A percentile compares a stretch with the other conserved stretches of the same genome.
These are phyloP conservation scores for Leptonema lineaticorne DNA, from an alignment of 1,140 invertebrate genomes.

Conservation along the genomic window DNA sequence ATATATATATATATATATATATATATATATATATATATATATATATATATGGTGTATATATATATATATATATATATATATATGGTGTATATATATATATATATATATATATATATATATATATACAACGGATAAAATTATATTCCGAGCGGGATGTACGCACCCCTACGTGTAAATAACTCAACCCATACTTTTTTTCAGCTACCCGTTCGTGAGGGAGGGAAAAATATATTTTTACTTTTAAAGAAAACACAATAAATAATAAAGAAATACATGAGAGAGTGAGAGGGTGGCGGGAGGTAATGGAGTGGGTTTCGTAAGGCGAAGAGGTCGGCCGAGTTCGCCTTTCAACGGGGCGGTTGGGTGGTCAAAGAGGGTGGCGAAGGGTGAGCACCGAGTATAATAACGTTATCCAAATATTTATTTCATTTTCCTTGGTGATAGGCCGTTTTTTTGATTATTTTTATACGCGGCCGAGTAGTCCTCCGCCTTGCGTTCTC, in stretches of 20 bases:
- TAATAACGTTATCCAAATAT: constrained; percentile 43
- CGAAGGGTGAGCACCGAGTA: constrained; percentile 36
- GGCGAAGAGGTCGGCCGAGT: constrained; percentile 21
- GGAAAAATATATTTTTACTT: constrained; percentile 41
- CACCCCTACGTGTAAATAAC: constrained; percentile 31
- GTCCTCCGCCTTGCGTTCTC: constrained; percentile 7
- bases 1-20: neutral
- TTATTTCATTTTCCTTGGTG: constrained; percentile 41
- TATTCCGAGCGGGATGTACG: constrained; percentile 1
- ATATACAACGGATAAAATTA: constrained; percentile 30
- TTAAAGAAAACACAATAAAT: constrained; percentile 43
- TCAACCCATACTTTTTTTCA: neutral
- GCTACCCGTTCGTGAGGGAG: neutral
- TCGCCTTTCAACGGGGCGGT: neutral
- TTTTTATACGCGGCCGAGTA: constrained; percentile 39
- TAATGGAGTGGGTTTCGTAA: no score
- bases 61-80: neutral
- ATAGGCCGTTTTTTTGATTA: constrained; percentile 40
- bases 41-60: neutral
- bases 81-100: neutral
- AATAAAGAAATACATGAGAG: constrained; percentile 41
- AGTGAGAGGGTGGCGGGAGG: constrained; percentile 34
- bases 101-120: neutral
- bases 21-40: neutral
- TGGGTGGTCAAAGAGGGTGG: constrained; percentile 19